A percentile compares a stretch with the other conserved stretches of the same genome.
These are phyloP conservation scores for Apeltes quadracus DNA, from an alignment of 2,113 vertebrate genomes.

Conservation along the genomic window DNA sequence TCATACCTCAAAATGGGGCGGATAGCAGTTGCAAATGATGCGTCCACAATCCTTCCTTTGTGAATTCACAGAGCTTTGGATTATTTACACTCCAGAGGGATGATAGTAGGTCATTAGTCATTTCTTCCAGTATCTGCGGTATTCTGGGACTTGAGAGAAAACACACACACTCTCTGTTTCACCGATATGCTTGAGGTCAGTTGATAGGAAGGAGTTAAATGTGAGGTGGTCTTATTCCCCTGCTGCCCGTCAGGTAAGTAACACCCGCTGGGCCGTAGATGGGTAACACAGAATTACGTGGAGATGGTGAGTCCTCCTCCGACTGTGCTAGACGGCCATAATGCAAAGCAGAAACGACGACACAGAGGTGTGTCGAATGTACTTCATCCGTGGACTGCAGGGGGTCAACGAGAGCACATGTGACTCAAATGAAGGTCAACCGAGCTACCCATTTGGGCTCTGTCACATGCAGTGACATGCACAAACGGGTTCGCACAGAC, in stretches of 20 bases:
- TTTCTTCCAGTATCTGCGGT: background rate
- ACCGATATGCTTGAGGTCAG: slow-evolving; percentile 40
- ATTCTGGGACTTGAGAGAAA: background rate
- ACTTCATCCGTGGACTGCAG: slow-evolving; percentile 4
- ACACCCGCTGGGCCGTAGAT: slow-evolving; percentile 44
- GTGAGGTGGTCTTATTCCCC: slow-evolving; percentile 60
- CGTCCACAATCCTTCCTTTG: background rate
- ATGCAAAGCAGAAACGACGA: slow-evolving; percentile 22
- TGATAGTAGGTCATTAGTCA: background rate
- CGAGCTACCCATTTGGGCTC: too few relatives aligned
- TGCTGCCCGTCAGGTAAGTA: slow-evolving; percentile 62
- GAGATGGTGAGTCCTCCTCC: slow-evolving; percentile 39
- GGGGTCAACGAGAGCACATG: slow-evolving; percentile 7
- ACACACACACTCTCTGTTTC: background rate
- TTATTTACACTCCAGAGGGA: background rate
- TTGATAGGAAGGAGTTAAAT: slow-evolving; percentile 52
- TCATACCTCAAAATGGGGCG: background rate
- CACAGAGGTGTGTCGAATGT: background rate
- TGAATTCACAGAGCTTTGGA: background rate
- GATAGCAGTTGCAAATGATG: background rate
- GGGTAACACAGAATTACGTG: slow-evolving; percentile 36
- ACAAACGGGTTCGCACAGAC: background rate
- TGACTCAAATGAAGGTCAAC: slow-evolving; percentile 42
- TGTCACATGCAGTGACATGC: too few relatives aligned
- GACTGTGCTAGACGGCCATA: background rate